These are phyloP conservation scores for Peromyscus californicus DNA, from an alignment of 2,113 vertebrate species.

Conservation along the genomic window DNA sequence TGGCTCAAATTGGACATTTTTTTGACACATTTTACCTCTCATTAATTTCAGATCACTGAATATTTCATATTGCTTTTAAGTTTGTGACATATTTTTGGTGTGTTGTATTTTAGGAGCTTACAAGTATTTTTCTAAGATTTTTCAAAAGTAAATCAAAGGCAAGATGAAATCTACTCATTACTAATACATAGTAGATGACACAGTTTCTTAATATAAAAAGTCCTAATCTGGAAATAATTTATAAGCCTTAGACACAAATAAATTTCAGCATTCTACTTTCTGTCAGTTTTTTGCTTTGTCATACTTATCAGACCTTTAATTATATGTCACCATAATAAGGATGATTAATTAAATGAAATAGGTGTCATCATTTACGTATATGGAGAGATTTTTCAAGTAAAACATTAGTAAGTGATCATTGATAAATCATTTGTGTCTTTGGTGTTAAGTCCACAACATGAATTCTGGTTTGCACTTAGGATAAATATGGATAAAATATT, in stretches of 20 bases:
- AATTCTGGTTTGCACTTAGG: background rate
- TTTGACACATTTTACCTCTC: background rate
- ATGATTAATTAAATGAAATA: background rate
- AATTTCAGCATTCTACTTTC: background rate
- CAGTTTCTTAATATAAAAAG: slow-evolving; percentile 53
- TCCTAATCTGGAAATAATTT: slow-evolving; percentile 62
- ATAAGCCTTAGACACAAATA: slow-evolving; percentile 35
- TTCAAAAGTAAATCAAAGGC: slow-evolving; percentile 74
- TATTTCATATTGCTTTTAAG: slow-evolving; percentile 2
- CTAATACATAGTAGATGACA: slow-evolving; percentile 63
- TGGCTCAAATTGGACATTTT: background rate
- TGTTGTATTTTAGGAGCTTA: slow-evolving; percentile 1
- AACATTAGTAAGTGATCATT: background rate
- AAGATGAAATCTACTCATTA: slow-evolving; percentile 58
- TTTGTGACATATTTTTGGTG: slow-evolving; percentile 13
- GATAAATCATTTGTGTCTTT: background rate
- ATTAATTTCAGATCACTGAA: background rate
- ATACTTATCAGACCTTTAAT: slow-evolving; percentile 11
- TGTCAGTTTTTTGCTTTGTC: background rate
- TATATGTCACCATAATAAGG: slow-evolving; percentile 11
- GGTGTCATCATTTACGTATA: background rate
- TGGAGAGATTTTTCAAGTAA: background rate
- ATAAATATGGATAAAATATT: background rate
- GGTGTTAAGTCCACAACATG: background rate
- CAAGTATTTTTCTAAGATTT: slow-evolving; percentile 53